Base-by-base conservation (phyloP, 2,113 vertebrate genomes). In the Rhodinocichla rosea region DNA sequence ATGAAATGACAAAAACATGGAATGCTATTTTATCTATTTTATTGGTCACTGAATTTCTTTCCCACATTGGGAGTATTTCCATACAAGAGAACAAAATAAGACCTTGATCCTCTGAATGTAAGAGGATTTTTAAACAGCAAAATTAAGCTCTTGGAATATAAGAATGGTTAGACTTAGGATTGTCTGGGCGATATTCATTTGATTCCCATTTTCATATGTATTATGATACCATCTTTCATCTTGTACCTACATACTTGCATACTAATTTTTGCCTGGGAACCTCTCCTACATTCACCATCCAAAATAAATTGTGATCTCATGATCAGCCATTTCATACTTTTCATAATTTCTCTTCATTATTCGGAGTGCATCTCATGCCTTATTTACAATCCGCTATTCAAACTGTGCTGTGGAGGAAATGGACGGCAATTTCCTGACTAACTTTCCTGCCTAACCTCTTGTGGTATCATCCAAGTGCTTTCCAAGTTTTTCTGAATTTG, bases 371-470 rank as follows among this genome's bases (percentile, higher is more conserved):
- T 92, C 68, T 93, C 76, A 67, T 50, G 55, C 52, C 83, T 92
- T 96, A 92, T 95, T 96, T 96, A 83, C 90, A 95, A 86, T 39
- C 60, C 0, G 0, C 17, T 21, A 81, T 93, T 96, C 94, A 59
- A 92, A 64, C 82, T 56, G 70, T 67, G 79, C 93, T 86, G 56
- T 13, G 71, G 60, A 96, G 83, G 87, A 91, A 95, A 93, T 42
- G 85, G 94, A 80, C 9, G 9, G 68, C 93, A 94, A 92, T 95
- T 95, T 95, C 82, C 93, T 93, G 78, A 94, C 96, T 93, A 90
- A 64, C 85, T 90, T 94, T 92, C 73, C 92, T 88, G 68, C 33
- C 56, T 90, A 83, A 86, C 71, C 49, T 90, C 69, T 77, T 77
- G 52, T 77, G 79, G 63, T 75, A 63, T 27, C 71, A 77, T 71